Conservation (phyloP, 2,888 invertebrate genomes). For the Nysson spinosus region DNA sequence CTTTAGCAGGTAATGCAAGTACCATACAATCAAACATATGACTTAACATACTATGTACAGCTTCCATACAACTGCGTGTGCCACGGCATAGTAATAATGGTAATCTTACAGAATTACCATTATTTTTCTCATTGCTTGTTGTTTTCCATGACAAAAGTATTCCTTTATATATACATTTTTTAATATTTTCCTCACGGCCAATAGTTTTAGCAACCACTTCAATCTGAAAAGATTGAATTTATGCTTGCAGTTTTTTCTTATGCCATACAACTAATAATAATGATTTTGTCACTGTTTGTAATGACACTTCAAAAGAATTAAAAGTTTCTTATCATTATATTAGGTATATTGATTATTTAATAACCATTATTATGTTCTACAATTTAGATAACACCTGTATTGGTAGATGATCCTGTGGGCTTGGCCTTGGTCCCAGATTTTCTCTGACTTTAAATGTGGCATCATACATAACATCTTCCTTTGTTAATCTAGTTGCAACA, state of each 20-base stretch:
- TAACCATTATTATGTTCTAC: neutral
- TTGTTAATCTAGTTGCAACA: constrained; percentile 61
- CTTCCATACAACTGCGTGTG: constrained; percentile 58
- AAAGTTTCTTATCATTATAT: too few species aligned
- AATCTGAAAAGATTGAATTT: constrained; percentile 54
- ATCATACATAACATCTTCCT: constrained; percentile 67
- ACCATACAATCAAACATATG: constrained; percentile 73
- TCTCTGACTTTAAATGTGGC: constrained; percentile 60
- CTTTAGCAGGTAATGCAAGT: constrained; percentile 55
- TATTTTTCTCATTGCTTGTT: constrained; percentile 14
- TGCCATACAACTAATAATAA: too few species aligned
- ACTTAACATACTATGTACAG: constrained; percentile 64
- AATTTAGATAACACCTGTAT: constrained; percentile 56
- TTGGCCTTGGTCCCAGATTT: constrained; percentile 45
- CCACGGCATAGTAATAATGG: constrained; percentile 73
- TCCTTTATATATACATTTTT: constrained; percentile 67
- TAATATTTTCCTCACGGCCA: constrained; percentile 11
- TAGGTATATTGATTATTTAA: neutral
- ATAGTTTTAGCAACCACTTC: constrained; percentile 49
- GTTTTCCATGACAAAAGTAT: constrained; percentile 70
- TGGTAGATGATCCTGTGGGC: constrained; percentile 55
- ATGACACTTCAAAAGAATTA: neutral
- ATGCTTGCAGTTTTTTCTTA: too few species aligned
- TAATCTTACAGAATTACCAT: constrained; percentile 55
- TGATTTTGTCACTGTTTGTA: neutral